A percentile compares a stretch with the other conserved stretches of the same genome.
These are phyloP conservation scores for Petromus typicus DNA, from an alignment of 2,113 vertebrate species.

Conservation along the genomic window DNA sequence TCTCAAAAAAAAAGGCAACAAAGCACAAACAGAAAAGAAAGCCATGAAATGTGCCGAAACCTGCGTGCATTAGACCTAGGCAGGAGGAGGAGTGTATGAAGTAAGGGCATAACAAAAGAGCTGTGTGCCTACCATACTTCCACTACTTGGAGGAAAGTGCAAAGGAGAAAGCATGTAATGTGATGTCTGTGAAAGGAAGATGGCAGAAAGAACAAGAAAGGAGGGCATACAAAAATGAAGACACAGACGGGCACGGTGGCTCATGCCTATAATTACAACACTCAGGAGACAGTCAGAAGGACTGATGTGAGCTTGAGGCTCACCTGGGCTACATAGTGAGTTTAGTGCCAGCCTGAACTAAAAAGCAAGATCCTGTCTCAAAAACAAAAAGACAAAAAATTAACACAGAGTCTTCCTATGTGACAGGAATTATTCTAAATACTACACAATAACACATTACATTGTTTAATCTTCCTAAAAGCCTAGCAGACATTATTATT, in stretches of 20 bases:
- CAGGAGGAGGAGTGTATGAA: neutral
- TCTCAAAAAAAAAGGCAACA: neutral
- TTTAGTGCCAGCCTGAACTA: too few relatives aligned
- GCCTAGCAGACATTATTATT: neutral
- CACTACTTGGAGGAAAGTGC: neutral
- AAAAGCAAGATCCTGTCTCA: too few relatives aligned
- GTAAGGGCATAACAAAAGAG: neutral
- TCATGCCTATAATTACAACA: too few relatives aligned
- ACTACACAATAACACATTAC: neutral
- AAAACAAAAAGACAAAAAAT: too few relatives aligned
- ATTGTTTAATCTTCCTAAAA: neutral
- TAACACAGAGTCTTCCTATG: neutral
- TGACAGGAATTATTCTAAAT: slow-evolving; percentile 1
- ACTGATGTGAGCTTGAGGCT: too few relatives aligned
- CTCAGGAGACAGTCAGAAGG: too few relatives aligned
- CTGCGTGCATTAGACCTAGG: neutral
- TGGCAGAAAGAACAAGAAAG: neutral
- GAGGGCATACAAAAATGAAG: neutral
- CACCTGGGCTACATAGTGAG: too few relatives aligned
- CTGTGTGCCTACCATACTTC: neutral
- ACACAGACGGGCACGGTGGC: too few relatives aligned
- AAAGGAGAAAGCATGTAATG: neutral
- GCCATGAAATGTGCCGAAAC: neutral
- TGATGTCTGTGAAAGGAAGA: neutral
- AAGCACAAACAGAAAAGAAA: neutral